Conservation (phyloP, 2,113 vertebrate species). For the Calyptommatus sinebrachiatus region DNA sequence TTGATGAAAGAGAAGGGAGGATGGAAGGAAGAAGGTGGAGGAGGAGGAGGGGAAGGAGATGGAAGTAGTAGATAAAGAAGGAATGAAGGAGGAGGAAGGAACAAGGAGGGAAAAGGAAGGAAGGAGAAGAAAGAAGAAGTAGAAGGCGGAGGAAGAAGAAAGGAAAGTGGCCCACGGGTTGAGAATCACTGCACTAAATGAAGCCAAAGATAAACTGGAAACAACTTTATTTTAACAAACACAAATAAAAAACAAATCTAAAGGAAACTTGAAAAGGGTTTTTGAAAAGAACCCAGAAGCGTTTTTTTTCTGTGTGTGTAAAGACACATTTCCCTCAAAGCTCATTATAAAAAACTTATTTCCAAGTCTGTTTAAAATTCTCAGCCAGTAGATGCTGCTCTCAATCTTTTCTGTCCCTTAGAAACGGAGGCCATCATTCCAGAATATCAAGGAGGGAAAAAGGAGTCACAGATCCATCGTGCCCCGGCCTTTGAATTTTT, state of each 20-base stretch:
- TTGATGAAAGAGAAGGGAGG: no score
- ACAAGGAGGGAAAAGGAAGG: neutral
- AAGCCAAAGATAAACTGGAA: neutral
- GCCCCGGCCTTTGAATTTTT: conserved; percentile 91
- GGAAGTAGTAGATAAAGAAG: neutral
- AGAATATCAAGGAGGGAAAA: neutral
- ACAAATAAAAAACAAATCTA: neutral
- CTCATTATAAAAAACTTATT: conserved; percentile 29
- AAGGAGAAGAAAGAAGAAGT: neutral
- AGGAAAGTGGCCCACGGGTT: no score
- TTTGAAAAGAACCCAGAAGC: neutral
- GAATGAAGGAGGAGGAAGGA: neutral
- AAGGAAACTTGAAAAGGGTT: neutral
- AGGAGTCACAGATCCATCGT: conserved; percentile 83
- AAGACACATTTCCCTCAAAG: neutral
- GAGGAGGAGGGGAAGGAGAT: neutral
- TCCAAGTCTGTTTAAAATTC: neutral
- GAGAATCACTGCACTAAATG: neutral
- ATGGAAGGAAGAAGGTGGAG: neutral
- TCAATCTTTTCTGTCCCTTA: conserved; percentile 4
- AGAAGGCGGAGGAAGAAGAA: no score
- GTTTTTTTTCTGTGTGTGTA: neutral
- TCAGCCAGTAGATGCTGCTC: neutral
- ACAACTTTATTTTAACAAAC: neutral
- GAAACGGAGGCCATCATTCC: neutral